Base-by-base conservation (phyloP, 2,113 vertebrate genomes). In the Callionymus lyra region DNA sequence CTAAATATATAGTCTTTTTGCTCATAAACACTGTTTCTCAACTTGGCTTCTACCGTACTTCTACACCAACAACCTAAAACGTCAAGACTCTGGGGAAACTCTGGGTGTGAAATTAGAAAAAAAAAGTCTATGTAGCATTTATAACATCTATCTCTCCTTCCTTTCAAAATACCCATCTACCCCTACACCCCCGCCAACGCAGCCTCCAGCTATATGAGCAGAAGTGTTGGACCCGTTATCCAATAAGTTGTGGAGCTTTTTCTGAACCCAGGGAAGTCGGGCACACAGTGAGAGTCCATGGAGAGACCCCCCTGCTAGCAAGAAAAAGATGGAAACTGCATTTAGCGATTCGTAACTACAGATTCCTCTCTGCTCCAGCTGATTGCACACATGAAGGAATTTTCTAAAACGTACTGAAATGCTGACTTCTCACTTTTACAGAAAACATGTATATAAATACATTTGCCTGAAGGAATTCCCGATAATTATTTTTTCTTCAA, bases 181-280 rank as follows among this genome's bases (percentile, higher is more conserved):
- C 56, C 31, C 48, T 19, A 41, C 44, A 17, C 38, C 41, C 8
- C 6, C 57, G 55, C 47, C 19, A 12, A 44, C 36, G 44, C 38
- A 45, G 62, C 75, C 68, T 40, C 27, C 56, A 68, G 76, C 59
- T 42, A 65, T 56, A 45, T 64, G 65, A 68, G 61, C 63, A 73
- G 55, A 50, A 59, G 65, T 16, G 51, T 41, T 55, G 64, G 53
- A 77, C 63, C 56, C 69, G 52, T 80, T 74, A 82, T 78, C 78
- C 74, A 73, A 80, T 76, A 76, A 72, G 15, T 70, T 74, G 57
- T 68, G 66, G 50, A 70, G 73, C 67, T 69, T 67, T 18, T 66
- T 59, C 74, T 72, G 65, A 76, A 70, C 37, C 70, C 54, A 64
- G 66, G 65, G 58, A 68, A 76, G 70, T 67, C 68, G 74, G 76